phyloP scores from a whole-genome alignment of 1,140 invertebrate genomes.

The Drosophila tsacasi region DNA sequence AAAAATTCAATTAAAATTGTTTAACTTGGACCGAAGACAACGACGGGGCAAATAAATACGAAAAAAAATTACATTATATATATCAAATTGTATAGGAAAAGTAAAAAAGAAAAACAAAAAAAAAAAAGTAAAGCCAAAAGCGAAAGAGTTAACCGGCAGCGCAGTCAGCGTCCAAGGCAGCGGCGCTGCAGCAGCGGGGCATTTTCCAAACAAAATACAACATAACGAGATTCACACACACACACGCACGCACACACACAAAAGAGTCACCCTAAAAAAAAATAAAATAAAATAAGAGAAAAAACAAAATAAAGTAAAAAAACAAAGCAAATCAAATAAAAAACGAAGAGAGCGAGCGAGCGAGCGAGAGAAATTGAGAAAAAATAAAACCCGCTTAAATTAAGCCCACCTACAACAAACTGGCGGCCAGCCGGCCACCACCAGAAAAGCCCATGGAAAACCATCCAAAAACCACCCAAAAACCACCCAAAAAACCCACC shows the following conservation, averaged over 20 bases:
- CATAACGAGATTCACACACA: constrained; percentile 76
- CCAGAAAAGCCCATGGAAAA: constrained; percentile 29
- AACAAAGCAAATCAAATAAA: constrained; percentile 73
- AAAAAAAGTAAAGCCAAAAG: constrained; percentile 33
- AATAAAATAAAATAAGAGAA: constrained; percentile 45
- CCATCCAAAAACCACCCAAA: constrained; percentile 27
- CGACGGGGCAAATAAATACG: constrained; percentile 24
- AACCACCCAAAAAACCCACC: constrained; percentile 14
- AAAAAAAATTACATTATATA: constrained; percentile 65
- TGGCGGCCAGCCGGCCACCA: constrained; percentile 54
- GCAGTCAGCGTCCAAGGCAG: constrained; percentile 29
- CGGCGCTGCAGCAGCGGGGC: constrained; percentile 61
- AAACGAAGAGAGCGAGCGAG: constrained; percentile 48
- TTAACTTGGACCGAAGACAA: constrained; percentile 56
- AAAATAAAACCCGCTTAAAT: constrained; percentile 83
- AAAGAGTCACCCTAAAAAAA: constrained; percentile 25
- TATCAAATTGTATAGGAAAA: constrained; percentile 56
- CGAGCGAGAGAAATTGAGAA: constrained; percentile 63
- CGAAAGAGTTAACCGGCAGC: constrained; percentile 13
- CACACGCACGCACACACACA: constrained; percentile 26
- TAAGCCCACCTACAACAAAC: constrained; percentile 68
- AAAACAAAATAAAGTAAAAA: constrained; percentile 45
- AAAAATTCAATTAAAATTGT: constrained; percentile 82
- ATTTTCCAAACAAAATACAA: constrained; percentile 82
- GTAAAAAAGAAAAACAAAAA: too few species aligned